Percentiles rank a stretch among this genome's conserved stretches.
Conservation (phyloP, 1,140 invertebrate species). For the Drusus annulatus region DNA sequence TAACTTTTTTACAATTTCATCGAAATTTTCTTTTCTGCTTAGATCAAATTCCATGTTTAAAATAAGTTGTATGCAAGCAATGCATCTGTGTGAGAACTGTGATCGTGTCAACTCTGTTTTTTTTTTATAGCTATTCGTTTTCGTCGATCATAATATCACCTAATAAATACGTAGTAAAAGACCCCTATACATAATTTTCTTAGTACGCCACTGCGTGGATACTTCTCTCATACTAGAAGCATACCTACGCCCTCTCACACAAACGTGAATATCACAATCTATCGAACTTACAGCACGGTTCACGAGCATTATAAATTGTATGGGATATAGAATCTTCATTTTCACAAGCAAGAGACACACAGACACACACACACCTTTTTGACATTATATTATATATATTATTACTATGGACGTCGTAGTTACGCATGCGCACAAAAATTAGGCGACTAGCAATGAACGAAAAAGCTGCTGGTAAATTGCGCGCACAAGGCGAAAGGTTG, state of each 20-base stretch:
- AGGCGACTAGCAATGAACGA: neutral
- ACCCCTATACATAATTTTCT: neutral
- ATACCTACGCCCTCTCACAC: neutral
- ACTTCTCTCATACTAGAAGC: neutral
- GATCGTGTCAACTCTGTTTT: no score
- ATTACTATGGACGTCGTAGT: neutral
- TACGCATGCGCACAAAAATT: constrained; percentile 23
- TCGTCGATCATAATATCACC: no score
- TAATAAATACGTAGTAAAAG: neutral
- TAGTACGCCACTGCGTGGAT: neutral
- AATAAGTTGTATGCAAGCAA: no score
- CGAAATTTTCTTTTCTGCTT: no score
- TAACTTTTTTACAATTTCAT: no score
- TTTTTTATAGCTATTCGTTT: no score
- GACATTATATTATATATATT: constrained; percentile 10
- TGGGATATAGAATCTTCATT: constrained; percentile 37
- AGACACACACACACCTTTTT: constrained; percentile 7
- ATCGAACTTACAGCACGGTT: constrained; percentile 37
- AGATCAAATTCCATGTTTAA: no score
- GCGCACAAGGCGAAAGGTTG: neutral
- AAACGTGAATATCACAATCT: constrained; percentile 30
- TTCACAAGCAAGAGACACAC: constrained; percentile 22
- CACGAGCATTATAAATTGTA: constrained; percentile 47
- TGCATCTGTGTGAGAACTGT: no score
- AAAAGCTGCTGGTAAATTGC: neutral